Base-by-base conservation (phyloP, 1,140 invertebrate genomes). In the Drosophila micromelanica region DNA sequence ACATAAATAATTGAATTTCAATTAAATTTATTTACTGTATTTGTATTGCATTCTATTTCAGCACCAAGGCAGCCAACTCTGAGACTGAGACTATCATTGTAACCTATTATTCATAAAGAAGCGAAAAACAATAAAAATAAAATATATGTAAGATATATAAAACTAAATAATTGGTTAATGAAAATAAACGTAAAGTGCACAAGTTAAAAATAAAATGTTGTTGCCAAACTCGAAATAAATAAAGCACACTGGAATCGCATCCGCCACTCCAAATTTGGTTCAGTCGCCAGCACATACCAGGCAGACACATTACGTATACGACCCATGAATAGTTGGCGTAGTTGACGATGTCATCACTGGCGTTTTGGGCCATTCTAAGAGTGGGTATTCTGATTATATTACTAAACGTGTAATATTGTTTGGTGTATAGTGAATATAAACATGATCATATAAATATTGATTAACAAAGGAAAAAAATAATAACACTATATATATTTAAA, bases 281-380 rank as follows among this genome's bases (percentile, higher is more conserved):
- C 4, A 9, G 38, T 27, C 7, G 38, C 38, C 6, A 30, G 5
- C 40, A 45, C 40, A 57, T 57, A 15, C 23, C 40, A 57, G 13
- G 55, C 37, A 60, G 40, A 69, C 52, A 71, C 37, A 85, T 84
- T 84, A 77, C 73, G 74, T 85, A 85, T 81, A 87, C 81, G 80
- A 73, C 80, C 84, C 80, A 84, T 60, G 70, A 78, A 84, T 84
- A 85, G 82, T 85, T 78, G 85, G 78, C 55, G 70, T 78, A 78
- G 75, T 78, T 86, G 75, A 82, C 73, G 79, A 78, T 82, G 82
- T 63, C 72, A 72, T 63, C 64, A 56, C 35, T 40, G 8, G 3
- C 12, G 46, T 62, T 73, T 40, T 49, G 27, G 38, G 20, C 68
- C 15, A 45, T 6, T 3, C 17, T 20, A 11, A 13, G 1, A 13